Evolutionary conservation across 2,797 vertebrate species (phyloP).

Genomic region (Tokudaia tokunoshimensis): DNA sequence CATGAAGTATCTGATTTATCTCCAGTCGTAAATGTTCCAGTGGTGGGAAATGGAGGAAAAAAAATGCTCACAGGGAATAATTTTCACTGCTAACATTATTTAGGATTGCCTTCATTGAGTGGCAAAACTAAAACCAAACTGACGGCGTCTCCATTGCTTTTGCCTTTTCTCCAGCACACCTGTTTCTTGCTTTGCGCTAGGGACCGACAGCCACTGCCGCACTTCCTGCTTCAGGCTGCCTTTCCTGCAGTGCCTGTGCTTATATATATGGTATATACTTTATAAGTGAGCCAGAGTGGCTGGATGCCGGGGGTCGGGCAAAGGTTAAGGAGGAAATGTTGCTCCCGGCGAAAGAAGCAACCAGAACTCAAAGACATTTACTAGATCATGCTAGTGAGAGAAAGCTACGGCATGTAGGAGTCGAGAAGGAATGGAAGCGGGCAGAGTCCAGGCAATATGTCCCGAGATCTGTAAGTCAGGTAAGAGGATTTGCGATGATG

Average conservation of each 20-base stretch:
- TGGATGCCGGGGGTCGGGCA: not conserved
- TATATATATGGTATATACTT: not conserved
- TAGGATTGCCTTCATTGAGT: not conserved
- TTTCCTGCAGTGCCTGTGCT: not conserved
- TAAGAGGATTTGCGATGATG: not conserved
- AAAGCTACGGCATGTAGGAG: not conserved
- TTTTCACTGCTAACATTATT: not conserved
- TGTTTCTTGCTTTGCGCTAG: not conserved
- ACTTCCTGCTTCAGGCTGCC: not conserved
- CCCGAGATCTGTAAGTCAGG: not conserved
- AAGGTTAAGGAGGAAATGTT: not conserved
- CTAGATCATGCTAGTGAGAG: not conserved
- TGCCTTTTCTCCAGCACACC: not conserved
- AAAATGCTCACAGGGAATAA: not conserved
- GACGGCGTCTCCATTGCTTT: not conserved
- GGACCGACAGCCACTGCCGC: too few relatives aligned
- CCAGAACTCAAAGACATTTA: not conserved
- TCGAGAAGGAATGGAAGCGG: rapidly evolving
- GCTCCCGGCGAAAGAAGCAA: not conserved
- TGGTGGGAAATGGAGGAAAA: not conserved
- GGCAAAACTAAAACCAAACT: not conserved
- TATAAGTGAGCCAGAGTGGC: not conserved
- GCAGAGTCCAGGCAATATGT: not conserved
- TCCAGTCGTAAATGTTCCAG: not conserved
- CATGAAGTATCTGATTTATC: not conserved